Percentiles rank a stretch among this genome's conserved stretches.
Conservation (phyloP, 2,888 invertebrate genomes). For the Synergus laeviventris region DNA sequence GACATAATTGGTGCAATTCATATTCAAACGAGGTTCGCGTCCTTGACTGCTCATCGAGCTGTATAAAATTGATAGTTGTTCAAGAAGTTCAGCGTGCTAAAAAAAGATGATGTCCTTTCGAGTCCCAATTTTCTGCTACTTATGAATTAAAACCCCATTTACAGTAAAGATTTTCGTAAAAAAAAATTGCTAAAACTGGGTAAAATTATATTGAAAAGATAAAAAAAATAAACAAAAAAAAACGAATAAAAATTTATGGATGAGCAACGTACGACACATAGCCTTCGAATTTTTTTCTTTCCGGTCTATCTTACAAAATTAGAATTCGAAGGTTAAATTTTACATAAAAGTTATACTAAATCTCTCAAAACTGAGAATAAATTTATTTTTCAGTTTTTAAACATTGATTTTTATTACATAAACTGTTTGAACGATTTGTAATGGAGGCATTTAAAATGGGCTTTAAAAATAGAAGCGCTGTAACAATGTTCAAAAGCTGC, state of each 20-base stretch:
- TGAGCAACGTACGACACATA: background rate
- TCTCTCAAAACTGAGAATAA: background rate
- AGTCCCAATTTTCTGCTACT: background rate
- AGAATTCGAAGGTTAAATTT: background rate
- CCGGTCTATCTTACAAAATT: background rate
- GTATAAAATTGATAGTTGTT: slow-evolving; percentile 48
- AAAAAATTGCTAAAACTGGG: background rate
- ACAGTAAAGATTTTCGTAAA: background rate
- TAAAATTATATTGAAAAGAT: background rate
- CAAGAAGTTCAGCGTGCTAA: slow-evolving; percentile 45
- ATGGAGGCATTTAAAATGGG: too few relatives aligned
- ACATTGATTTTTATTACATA: too few relatives aligned
- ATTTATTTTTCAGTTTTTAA: too few relatives aligned
- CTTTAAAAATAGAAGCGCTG: too few relatives aligned
- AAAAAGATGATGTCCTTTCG: slow-evolving; percentile 1
- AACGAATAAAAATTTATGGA: background rate
- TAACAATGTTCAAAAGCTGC: too few relatives aligned
- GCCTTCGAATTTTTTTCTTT: background rate
- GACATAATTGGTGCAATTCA: slow-evolving; percentile 73
- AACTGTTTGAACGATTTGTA: too few relatives aligned
- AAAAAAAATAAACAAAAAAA: background rate
- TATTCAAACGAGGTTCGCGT: slow-evolving; percentile 71
- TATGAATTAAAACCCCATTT: background rate
- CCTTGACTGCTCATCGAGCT: slow-evolving; percentile 64
- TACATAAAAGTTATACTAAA: background rate